These are phyloP conservation scores for Gracilinanus agilis DNA, from an alignment of 2,113 vertebrate genomes.

Conservation along the genomic window DNA sequence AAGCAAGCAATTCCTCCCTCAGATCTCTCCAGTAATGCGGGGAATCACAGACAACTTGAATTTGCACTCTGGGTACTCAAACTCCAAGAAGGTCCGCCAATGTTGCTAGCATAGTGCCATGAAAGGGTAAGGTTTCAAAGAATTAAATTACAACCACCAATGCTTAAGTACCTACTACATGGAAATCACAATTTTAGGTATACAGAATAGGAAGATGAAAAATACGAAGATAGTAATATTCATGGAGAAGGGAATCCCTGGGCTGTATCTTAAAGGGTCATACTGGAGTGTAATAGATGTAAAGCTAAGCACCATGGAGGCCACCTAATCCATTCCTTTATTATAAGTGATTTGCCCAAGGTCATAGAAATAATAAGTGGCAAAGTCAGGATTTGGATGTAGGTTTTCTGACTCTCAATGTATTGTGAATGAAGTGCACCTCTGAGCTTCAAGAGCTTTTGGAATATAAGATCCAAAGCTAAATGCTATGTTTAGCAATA, in stretches of 20 bases:
- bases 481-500: not conserved
- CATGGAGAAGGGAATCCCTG: not conserved
- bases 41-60: too few relatives aligned
- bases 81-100: too few relatives aligned
- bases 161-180: not conserved
- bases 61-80: too few relatives aligned
- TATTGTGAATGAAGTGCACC: not conserved
- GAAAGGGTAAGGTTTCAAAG: not conserved
- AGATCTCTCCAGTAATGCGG: too few relatives aligned
- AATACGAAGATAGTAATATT: not conserved
- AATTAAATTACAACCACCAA: not conserved
- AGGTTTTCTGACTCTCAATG: not conserved
- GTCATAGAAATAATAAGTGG: not conserved
- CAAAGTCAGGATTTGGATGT: not conserved
- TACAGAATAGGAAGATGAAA: not conserved
- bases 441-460: not conserved
- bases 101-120: not conserved
- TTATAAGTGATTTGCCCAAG: not conserved
- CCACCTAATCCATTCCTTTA: too few relatives aligned
- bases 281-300: not conserved
- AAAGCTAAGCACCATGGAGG: not conserved
- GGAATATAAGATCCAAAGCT: not conserved
- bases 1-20: too few relatives aligned
- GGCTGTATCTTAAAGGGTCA: not conserved
- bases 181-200: not conserved